Evolutionary conservation across 2,888 invertebrate genomes (phyloP), one percentile per base, ranked within the genome.

Genomic region (Hedychridium roseum): DNA sequence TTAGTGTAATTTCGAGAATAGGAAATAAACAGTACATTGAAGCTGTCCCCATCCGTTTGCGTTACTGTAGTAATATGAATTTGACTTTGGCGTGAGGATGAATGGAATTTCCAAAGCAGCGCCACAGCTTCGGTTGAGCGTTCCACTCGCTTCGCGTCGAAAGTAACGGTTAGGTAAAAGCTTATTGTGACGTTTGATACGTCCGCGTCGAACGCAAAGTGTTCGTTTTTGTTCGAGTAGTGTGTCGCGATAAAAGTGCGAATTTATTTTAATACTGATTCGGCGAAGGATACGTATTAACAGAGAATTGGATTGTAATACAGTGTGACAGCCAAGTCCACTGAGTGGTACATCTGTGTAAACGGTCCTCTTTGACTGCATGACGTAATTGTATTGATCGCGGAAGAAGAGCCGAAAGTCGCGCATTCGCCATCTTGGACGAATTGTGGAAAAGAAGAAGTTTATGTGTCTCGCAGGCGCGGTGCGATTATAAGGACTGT

Each of bases 301-400:
- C 27, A 27, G 28, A 40, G 45, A 21, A 17, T 3, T 7, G 26
- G 11, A 37, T 20, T 15, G 42, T 16, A 32, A 5, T 46, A 46
- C 43, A 43, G 40, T 45, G 59, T 55, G 52, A 55, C 51, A 55
- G 49, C 45, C 40, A 60, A 60, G 54, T 64, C 59, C 50, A 57
- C 56, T 60, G 68, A 60, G 64, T 60, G 65, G 64, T 64, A 57
- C 60, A 66, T 67, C 64, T 64, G 62, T 64, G 64, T 48, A 53
- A 57, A 47, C 64, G 64, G 46, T 42, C 64, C 59, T 68, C 73
- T 68, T 70, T 68, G 63, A 56, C 55, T 63, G 70, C 74, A 71
- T 81, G 80, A 81, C 81, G 80, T 80, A 80, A 80, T 78, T 76
- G 76, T 80, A 81, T 80, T 80, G 81, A 81, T 81, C 79, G 75